Percentiles rank a stretch among this genome's conserved stretches.
Conservation (phyloP, 1,140 invertebrate species). For the Cecropterus lyciades region DNA sequence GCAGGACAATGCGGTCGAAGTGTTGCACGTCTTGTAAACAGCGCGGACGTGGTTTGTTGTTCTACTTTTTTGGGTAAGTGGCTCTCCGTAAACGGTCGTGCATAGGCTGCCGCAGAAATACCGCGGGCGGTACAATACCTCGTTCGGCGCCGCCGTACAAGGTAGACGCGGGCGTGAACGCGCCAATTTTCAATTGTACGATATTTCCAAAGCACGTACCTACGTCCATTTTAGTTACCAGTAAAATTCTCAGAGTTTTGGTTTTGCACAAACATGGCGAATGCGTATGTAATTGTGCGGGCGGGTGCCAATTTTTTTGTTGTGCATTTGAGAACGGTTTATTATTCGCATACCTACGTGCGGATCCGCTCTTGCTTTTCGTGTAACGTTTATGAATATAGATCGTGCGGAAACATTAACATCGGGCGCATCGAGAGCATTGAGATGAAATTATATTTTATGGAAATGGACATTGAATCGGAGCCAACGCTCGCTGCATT, state of each 20-base stretch:
- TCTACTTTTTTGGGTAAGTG: slow-evolving; percentile 82
- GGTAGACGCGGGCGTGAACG: slow-evolving; percentile 60
- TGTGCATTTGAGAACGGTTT: slow-evolving; percentile 24
- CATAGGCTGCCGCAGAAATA: slow-evolving; percentile 76
- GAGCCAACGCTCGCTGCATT: slow-evolving; percentile 71
- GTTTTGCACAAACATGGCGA: slow-evolving; percentile 47
- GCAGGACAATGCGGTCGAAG: slow-evolving; percentile 73
- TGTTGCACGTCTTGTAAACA: slow-evolving; percentile 80
- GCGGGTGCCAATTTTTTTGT: slow-evolving; percentile 39
- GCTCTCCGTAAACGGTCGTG: slow-evolving; percentile 71
- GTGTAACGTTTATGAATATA: slow-evolving; percentile 41
- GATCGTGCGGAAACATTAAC: slow-evolving; percentile 61
- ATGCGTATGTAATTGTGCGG: slow-evolving; percentile 39
- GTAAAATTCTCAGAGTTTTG: slow-evolving; percentile 53
- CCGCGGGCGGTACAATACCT: slow-evolving; percentile 69
- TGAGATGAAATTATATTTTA: slow-evolving; percentile 76
- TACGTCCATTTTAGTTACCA: slow-evolving; percentile 54
- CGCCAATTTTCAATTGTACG: slow-evolving; percentile 56
- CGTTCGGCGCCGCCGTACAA: slow-evolving; percentile 65
- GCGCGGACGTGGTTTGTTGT: slow-evolving; percentile 69
- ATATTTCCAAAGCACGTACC: slow-evolving; percentile 56
- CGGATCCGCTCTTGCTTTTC: slow-evolving; percentile 31
- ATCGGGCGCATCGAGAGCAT: slow-evolving; percentile 61
- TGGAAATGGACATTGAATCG: slow-evolving; percentile 77
- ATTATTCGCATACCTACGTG: slow-evolving; percentile 23